Base-by-base conservation (phyloP, 2,888 invertebrate genomes). In the Caenorhabditis angaria region DNA sequence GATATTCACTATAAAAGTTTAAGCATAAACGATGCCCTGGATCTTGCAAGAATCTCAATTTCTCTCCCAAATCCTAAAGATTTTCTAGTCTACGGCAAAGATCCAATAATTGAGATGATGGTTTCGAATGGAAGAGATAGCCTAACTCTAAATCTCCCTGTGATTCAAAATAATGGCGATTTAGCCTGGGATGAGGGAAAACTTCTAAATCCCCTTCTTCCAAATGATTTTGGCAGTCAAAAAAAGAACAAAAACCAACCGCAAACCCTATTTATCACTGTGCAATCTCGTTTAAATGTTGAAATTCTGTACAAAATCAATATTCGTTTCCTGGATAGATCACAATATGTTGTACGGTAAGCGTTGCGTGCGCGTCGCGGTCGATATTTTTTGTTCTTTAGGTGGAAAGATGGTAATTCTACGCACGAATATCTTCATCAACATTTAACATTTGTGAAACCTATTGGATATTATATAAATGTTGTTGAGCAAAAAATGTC, bases 71-170 rank as follows among this genome's bases (percentile, higher is more conserved):
- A 65, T 24, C 61, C 64, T 1, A 3, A 25, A 10, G 14, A 58
- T 1, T 65, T 20, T 32, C 2, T 25, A 10, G 8, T 28, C 14
- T 60, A 59, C 1, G 55, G 54, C 29, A 35, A 24, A 1, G 54
- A n/a, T 20, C 22, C 63, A 14, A 60, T 70, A 25, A 50, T 70
- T 0, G 65, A 70, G 28, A 50, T 65, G 2, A 47, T 63, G n/a
- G 65, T 50, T 2, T 62, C 70, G 0, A 70, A 70, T 55, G 70
- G 65, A 28, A 58, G 65, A 0, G 70, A 70, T 24, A 60, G 50
- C 51, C 55, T 70, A 18, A 20, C 51, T 12, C 12, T 70, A 5
- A 65, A 62, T 28, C 56, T 70, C 0, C 70, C 70, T 1, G 62
- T 65, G 0, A n/a, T 65, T 5, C 58, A 61, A n/a, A 32, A 32